Conservation (phyloP, 2,888 invertebrate species). For the Hypena proboscidalis region DNA sequence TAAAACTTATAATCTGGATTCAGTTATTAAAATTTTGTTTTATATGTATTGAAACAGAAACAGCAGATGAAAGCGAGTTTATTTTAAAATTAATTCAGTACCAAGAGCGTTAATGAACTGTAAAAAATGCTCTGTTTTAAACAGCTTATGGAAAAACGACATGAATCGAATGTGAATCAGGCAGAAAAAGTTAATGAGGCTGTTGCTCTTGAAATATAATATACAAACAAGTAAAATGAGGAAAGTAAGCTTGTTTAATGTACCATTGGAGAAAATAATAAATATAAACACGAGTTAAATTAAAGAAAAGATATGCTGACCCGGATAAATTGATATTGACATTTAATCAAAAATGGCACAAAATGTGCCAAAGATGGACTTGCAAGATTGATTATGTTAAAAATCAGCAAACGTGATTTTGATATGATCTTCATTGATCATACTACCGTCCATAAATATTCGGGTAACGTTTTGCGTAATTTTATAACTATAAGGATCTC, state of each 20-base stretch:
- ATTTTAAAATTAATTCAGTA: slow-evolving; percentile 7
- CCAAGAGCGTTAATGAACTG: slow-evolving; percentile 31
- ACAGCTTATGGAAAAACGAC: slow-evolving; percentile 23
- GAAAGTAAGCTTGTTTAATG: slow-evolving; percentile 40
- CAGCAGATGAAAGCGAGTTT: slow-evolving; percentile 14
- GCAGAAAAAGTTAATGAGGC: slow-evolving; percentile 33
- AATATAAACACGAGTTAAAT: too few relatives aligned
- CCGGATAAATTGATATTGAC: slow-evolving; percentile 27
- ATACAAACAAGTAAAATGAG: slow-evolving; percentile 40
- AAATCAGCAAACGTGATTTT: slow-evolving; percentile 58
- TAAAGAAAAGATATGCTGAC: slow-evolving; percentile 3
- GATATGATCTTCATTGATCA: slow-evolving; percentile 56
- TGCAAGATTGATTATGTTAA: slow-evolving; percentile 67
- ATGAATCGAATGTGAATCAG: slow-evolving; percentile 19
- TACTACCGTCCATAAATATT: slow-evolving; percentile 34
- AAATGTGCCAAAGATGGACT: slow-evolving; percentile 54
- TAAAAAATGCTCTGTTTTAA: slow-evolving; percentile 22
- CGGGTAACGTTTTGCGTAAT: slow-evolving; percentile 49
- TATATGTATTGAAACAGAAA: background rate
- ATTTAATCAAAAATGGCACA: too few relatives aligned
- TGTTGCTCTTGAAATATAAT: slow-evolving; percentile 33
- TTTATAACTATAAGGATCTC: slow-evolving; percentile 18
- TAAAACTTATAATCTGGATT: background rate
- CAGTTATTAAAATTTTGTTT: background rate
- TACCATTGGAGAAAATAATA: too few relatives aligned